phyloP scores from a whole-genome alignment of 2,888 invertebrate genomes.

The Synergus itoensis region DNA sequence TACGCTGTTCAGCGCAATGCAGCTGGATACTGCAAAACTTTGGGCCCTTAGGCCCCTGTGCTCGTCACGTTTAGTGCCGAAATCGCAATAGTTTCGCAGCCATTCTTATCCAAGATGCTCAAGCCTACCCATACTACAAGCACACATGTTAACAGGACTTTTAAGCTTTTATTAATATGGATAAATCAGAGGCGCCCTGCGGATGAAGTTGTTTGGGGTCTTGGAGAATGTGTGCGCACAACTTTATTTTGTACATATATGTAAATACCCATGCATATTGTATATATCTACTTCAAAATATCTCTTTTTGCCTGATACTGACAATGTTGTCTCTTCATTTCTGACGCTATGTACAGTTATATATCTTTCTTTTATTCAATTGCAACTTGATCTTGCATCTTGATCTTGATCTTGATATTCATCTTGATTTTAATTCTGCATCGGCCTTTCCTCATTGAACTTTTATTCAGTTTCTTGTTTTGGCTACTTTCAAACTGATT shows the following conservation, averaged over 20 bases:
- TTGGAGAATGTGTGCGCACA: slow-evolving; percentile 53
- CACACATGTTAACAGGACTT: slow-evolving; percentile 74
- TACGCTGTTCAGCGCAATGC: slow-evolving; percentile 46
- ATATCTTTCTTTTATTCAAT: slow-evolving; percentile 42
- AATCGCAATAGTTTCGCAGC: slow-evolving; percentile 38
- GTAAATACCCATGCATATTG: slow-evolving; percentile 43
- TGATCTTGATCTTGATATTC: too few species aligned
- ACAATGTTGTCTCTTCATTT: slow-evolving; percentile 65
- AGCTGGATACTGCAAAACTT: slow-evolving; percentile 28
- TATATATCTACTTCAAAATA: slow-evolving; percentile 51
- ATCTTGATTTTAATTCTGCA: too few species aligned
- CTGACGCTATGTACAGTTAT: slow-evolving; percentile 49
- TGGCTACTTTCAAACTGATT: too few species aligned
- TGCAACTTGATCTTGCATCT: too few species aligned
- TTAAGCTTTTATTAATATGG: slow-evolving; percentile 76
- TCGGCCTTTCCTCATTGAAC: too few species aligned
- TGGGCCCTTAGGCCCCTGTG: slow-evolving; percentile 9
- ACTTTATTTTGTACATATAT: slow-evolving; percentile 48
- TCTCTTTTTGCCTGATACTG: slow-evolving; percentile 66
- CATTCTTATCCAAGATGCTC: slow-evolving; percentile 33
- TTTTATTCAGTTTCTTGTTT: too few species aligned
- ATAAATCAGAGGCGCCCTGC: slow-evolving; percentile 76
- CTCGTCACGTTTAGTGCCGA: slow-evolving; percentile 34
- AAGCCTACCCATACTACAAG: slow-evolving; percentile 56
- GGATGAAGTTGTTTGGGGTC: slow-evolving; percentile 73